Evolutionary conservation across 2,113 vertebrate species (phyloP), one percentile per base, ranked within the genome.

Genomic region (Hiodon alosoides): DNA sequence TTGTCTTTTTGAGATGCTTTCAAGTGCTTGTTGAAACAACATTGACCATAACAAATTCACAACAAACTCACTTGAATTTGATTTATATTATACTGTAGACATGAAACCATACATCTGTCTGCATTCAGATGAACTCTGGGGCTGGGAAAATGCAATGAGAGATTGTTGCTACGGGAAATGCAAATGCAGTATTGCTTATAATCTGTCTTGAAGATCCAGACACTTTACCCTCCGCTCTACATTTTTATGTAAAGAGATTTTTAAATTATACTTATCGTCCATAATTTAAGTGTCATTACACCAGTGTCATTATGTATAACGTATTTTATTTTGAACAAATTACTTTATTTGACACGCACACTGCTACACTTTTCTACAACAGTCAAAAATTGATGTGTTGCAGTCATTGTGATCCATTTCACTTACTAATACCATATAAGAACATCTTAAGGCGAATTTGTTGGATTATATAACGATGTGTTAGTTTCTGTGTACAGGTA

Each of bases 241-340:
- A 71, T 87, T 87, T 87, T 84, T 79, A 90, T 89, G 85, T 86
- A 87, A 89, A 90, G 86, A 58, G 51, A 0, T 78, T 73, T 87
- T 82, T 71, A 84, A 89, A 87, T 85, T 81, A 83, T 82, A 86
- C 87, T 86, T 86, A 88, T 87, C 64, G 11, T 79, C 76, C 72
- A 71, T 80, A 85, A 52, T 81, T 88, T 83, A 80, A 78, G 77
- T 79, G 79, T 69, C 76, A 65, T 65, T 58, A 52, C 73, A 71
- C 52, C 77, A 72, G 71, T n/a, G 53, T 31, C 31, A 31, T 31
- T 31, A 31, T 31, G 31, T 31, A 31, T 31, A 31, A 31, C 31
- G 31, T 31, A 31, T 31, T 31, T 31, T 31, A 31, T 31, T 31
- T 31, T 31, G 31, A 31, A 31, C 31, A 31, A 31, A 31, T 16